phyloP scores from a whole-genome alignment of 2,113 vertebrate genomes.

The Monarcha castaneiventris region DNA sequence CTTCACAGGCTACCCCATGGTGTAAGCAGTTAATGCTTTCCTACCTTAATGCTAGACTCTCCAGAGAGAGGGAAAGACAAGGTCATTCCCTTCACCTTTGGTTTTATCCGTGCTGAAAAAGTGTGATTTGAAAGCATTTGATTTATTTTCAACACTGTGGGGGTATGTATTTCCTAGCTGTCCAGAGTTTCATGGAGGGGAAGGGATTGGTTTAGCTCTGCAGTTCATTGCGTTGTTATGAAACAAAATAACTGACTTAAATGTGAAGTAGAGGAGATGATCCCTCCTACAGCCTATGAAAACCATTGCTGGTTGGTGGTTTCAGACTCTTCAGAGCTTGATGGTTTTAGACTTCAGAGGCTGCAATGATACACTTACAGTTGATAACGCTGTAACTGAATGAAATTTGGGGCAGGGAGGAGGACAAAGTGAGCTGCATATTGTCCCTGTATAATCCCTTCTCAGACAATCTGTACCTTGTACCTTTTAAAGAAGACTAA shows the following conservation, averaged over 20 bases:
- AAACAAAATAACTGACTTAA: not conserved
- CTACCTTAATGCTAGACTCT: not conserved
- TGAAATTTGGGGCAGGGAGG: not conserved
- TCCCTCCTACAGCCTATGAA: not conserved
- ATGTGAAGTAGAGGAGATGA: not conserved
- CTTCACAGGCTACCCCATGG: not conserved
- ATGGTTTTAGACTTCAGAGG: not conserved
- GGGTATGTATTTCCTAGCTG: not conserved
- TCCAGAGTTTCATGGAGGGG: not conserved
- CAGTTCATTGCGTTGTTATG: not conserved
- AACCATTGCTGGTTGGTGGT: not conserved
- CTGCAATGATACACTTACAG: not conserved
- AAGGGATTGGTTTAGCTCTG: not conserved
- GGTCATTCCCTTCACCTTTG: not conserved
- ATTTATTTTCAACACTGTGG: not conserved
- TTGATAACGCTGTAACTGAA: not conserved
- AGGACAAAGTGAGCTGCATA: not conserved
- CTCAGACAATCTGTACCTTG: constrained; percentile 14
- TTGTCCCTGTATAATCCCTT: constrained; percentile 10
- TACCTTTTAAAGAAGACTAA: constrained; percentile 16
- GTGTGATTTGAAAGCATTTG: not conserved
- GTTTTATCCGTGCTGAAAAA: not conserved
- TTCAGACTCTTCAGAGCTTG: not conserved
- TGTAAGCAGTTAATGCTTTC: not conserved
- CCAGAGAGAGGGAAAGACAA: not conserved